phyloP scores from a whole-genome alignment of 2,888 invertebrate species.

The Patella depressa region DNA sequence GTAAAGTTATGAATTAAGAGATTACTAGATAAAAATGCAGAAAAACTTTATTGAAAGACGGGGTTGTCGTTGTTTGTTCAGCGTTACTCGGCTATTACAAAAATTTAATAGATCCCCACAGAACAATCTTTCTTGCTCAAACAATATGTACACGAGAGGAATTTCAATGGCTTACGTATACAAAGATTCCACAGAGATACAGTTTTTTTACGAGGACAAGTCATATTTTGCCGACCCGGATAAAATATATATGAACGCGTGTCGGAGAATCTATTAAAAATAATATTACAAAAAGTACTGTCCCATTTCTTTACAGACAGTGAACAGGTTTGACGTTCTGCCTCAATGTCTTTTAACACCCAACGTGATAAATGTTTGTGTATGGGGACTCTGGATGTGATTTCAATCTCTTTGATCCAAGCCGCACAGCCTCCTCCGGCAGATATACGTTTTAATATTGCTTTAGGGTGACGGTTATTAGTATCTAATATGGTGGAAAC shows the following conservation, averaged over 20 bases:
- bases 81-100: too few relatives aligned
- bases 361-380: not conserved
- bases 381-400: not conserved
- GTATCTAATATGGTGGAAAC: not conserved
- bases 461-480: not conserved
- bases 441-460: constrained; percentile 1
- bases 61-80: too few relatives aligned
- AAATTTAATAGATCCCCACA: too few relatives aligned
- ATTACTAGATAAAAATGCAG: too few relatives aligned
- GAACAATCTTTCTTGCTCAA: too few relatives aligned
- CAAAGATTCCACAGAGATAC: too few relatives aligned
- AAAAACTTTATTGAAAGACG: too few relatives aligned
- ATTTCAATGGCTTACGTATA: too few relatives aligned
- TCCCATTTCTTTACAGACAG: not conserved
- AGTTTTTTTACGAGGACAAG: too few relatives aligned
- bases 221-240: too few relatives aligned
- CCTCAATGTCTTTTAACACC: constrained; percentile 3
- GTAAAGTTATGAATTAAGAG: too few relatives aligned
- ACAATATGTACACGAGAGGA: too few relatives aligned
- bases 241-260: not conserved
- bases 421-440: not conserved
- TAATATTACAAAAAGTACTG: not conserved
- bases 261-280: not conserved
- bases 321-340: constrained; percentile 3
- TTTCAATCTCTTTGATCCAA: constrained; percentile 11